phyloP scores from a whole-genome alignment of 2,797 vertebrate species.

The Poliocrania exsul region DNA sequence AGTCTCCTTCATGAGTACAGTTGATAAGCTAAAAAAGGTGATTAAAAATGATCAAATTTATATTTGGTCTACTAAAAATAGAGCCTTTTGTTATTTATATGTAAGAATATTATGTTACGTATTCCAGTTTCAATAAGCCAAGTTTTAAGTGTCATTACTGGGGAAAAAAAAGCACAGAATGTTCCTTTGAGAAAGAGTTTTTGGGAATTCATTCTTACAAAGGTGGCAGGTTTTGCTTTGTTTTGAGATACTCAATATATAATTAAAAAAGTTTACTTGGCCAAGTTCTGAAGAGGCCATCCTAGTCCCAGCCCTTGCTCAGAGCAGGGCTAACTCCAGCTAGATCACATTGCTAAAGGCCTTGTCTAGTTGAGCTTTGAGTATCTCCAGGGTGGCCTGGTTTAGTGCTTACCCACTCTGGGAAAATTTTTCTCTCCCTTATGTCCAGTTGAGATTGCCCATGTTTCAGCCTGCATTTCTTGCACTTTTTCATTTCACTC shows the following conservation, averaged over 20 bases:
- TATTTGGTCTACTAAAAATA: not conserved
- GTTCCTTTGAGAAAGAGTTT: not conserved
- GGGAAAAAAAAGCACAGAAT: not conserved
- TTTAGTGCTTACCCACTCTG: not conserved
- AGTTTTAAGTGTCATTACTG: not conserved
- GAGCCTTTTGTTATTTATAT: not conserved
- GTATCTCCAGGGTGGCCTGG: not conserved
- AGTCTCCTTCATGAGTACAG: not conserved
- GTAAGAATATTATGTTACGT: not conserved
- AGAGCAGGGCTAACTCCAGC: not conserved
- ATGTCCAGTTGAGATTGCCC: not conserved
- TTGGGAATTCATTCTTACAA: not conserved
- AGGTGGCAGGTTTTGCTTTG: not conserved
- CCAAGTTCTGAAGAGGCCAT: not conserved
- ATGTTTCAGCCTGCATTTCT: not conserved
- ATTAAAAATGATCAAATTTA: constrained; percentile 14
- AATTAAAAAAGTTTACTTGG: not conserved
- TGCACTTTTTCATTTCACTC: not conserved
- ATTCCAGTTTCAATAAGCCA: not conserved
- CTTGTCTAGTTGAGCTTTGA: not conserved
- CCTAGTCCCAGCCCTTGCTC: not conserved
- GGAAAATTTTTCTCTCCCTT: not conserved
- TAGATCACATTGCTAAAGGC: not conserved
- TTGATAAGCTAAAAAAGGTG: constrained; percentile 26
- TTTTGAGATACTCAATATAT: not conserved